Percentiles rank a stretch among this genome's conserved stretches.
phyloP scores from a whole-genome alignment of 30 jellyfish, hydroid and myxozoan genomes.

The Chrysaora quinquecirrha region DNA sequence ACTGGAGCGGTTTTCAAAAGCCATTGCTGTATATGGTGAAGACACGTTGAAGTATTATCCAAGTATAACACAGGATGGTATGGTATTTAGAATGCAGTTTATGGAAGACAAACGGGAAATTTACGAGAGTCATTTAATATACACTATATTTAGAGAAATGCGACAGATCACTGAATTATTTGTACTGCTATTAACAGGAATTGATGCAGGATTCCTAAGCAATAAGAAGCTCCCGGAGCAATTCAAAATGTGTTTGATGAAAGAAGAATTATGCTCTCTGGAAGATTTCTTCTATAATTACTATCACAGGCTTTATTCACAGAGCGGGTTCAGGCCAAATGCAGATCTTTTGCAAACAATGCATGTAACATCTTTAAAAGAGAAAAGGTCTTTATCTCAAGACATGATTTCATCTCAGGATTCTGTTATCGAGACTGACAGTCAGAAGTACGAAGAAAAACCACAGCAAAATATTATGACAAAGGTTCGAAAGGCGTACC shows the following conservation, averaged over 20 bases:
- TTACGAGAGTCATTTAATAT: slow-evolving; percentile 70
- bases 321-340: slow-evolving; percentile 60
- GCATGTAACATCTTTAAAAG: slow-evolving; percentile 12
- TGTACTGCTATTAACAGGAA: slow-evolving; percentile 86
- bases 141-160: slow-evolving; percentile 79
- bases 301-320: slow-evolving; percentile 80
- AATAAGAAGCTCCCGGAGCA: slow-evolving; percentile 72
- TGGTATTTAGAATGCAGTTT: slow-evolving; percentile 81
- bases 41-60: slow-evolving; percentile 50
- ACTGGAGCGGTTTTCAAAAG: slow-evolving; percentile 85
- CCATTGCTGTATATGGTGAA: slow-evolving; percentile 81
- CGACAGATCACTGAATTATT: slow-evolving; percentile 80
- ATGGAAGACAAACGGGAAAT: slow-evolving; percentile 64
- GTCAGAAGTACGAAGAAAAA: slow-evolving; percentile 9
- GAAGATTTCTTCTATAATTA: slow-evolving; percentile 83
- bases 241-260: slow-evolving; percentile 66
- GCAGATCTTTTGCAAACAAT: slow-evolving; percentile 43
- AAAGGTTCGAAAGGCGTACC: background rate
- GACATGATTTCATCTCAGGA: background rate
- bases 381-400: background rate
- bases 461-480: background rate
- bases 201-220: slow-evolving; percentile 75
- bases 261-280: slow-evolving; percentile 67
- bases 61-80: slow-evolving; percentile 87
- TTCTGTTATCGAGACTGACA: background rate